These are phyloP conservation scores for Hedya salicella DNA, from an alignment of 2,888 invertebrate species.

Conservation along the genomic window DNA sequence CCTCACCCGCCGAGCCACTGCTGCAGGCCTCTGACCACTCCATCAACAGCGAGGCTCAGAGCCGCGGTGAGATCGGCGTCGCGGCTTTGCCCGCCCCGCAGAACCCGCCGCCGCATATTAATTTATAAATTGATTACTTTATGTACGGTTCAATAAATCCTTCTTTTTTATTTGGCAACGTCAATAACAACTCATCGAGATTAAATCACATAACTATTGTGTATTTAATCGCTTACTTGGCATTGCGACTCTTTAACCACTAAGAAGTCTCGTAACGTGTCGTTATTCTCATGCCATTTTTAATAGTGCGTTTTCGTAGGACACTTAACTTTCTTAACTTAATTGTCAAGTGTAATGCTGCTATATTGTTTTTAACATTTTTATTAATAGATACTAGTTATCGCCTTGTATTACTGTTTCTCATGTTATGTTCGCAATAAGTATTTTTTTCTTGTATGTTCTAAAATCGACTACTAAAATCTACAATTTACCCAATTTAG, in stretches of 20 bases:
- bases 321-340: too few species aligned
- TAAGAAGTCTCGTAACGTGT: background rate
- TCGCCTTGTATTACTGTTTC: background rate
- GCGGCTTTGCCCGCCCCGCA: slow-evolving; percentile 63
- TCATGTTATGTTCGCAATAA: background rate
- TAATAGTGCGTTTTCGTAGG: background rate
- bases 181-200: slow-evolving; percentile 14
- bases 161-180: slow-evolving; percentile 5
- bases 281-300: background rate
- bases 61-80: slow-evolving; percentile 67
- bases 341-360: background rate
- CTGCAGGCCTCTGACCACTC: slow-evolving; percentile 68
- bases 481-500: background rate
- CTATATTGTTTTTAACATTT: too few species aligned
- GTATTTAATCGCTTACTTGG: slow-evolving; percentile 11
- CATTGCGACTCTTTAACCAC: background rate
- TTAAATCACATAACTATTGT: slow-evolving; percentile 16
- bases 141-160: slow-evolving; percentile 16
- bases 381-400: too few species aligned
- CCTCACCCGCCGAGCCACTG: slow-evolving; percentile 27
- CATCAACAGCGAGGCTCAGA: slow-evolving; percentile 74
- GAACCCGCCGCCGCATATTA: slow-evolving; percentile 52
- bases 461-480: too few species aligned
- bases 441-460: too few species aligned
- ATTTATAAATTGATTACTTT: slow-evolving; percentile 56